These are phyloP conservation scores for Heteronetta atricapilla DNA, from an alignment of 2,113 vertebrate genomes.

Conservation along the genomic window DNA sequence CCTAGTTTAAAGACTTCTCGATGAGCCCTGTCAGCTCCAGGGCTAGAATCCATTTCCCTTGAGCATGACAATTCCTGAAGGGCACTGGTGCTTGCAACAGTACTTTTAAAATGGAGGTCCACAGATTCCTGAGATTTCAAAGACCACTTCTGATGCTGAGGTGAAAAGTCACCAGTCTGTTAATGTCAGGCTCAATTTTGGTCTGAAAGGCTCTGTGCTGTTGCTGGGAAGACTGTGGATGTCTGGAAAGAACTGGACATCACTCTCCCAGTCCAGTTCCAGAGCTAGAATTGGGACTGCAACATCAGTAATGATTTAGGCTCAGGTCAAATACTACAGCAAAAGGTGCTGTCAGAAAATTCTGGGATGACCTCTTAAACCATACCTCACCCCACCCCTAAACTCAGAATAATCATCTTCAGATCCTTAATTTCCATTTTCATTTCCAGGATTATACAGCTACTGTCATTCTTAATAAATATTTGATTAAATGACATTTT, in stretches of 20 bases:
- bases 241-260: background rate
- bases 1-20: no score
- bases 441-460: background rate
- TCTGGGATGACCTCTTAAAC: background rate
- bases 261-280: background rate
- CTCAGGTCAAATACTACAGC: background rate
- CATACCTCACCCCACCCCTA: background rate
- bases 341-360: background rate
- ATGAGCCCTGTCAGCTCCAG: no score
- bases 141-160: background rate
- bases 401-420: background rate
- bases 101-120: background rate
- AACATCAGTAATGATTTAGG: background rate
- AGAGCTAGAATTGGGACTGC: background rate
- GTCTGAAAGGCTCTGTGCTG: background rate
- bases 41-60: background rate
- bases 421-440: background rate
- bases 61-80: background rate
- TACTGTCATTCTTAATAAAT: background rate
- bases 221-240: background rate
- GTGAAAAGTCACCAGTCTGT: background rate
- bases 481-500: background rate
- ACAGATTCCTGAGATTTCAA: background rate
- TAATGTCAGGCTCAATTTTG: background rate
- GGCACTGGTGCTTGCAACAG: background rate